A percentile compares a stretch with the other conserved stretches of the same genome.
These are phyloP conservation scores for Synergus umbraculus DNA, from an alignment of 2,888 invertebrate species.

Conservation along the genomic window DNA sequence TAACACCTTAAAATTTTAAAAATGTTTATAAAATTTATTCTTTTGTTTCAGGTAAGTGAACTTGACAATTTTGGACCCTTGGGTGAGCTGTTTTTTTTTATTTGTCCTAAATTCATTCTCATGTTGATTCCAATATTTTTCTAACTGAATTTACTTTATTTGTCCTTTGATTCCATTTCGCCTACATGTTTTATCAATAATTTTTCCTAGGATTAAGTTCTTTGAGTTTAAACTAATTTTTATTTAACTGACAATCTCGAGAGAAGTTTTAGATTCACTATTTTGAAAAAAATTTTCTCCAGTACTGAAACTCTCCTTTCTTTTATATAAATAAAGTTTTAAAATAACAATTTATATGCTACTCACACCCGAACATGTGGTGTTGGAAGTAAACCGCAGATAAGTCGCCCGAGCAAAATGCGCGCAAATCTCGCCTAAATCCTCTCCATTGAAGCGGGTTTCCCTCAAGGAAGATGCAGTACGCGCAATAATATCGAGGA, in stretches of 20 bases:
- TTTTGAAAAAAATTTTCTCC: no score
- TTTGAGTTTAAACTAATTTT: no score
- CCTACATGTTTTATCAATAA: no score
- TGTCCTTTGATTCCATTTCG: no score
- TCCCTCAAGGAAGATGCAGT: conserved; percentile 35
- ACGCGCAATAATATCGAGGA: conserved; percentile 57
- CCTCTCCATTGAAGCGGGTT: conserved; percentile 11
- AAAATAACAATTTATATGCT: not conserved
- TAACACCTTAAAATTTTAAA: no score
- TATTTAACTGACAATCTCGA: no score
- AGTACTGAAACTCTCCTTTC: not conserved
- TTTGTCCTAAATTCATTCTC: no score
- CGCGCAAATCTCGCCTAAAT: conserved; percentile 31
- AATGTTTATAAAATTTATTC: not conserved
- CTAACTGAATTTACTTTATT: no score
- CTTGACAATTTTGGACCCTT: not conserved
- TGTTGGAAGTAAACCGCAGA: conserved; percentile 18
- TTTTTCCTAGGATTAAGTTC: no score
- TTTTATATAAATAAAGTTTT: not conserved
- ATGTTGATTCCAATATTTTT: no score
- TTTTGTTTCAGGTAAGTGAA: conserved; percentile 6
- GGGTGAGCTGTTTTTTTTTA: not conserved
- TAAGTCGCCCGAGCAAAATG: conserved; percentile 18
- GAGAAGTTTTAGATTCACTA: no score
- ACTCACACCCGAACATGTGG: not conserved